A percentile compares a stretch with the other conserved stretches of the same genome.
Conservation (phyloP, 2,888 invertebrate genomes). For the Phengaris arion region DNA sequence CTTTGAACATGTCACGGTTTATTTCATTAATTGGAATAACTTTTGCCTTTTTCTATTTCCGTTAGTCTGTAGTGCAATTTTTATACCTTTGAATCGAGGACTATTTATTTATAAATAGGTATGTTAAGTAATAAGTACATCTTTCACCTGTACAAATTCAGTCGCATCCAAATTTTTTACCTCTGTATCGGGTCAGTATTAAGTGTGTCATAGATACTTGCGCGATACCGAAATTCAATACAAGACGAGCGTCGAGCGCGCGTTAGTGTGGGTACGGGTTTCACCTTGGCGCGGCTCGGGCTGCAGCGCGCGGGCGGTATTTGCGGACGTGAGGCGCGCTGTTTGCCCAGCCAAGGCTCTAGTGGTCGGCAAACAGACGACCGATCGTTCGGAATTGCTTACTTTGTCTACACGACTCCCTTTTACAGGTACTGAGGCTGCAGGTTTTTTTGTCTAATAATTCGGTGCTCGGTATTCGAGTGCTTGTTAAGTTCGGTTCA, state of each 20-base stretch:
- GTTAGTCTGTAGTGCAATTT: background rate
- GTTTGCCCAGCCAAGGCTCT: slow-evolving; percentile 76
- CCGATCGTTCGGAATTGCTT: slow-evolving; percentile 78
- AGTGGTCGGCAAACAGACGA: slow-evolving; percentile 77
- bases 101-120: background rate
- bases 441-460: slow-evolving; percentile 56
- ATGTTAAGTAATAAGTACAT: no score
- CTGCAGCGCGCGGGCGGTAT: slow-evolving; percentile 73
- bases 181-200: background rate
- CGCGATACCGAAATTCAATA: slow-evolving; percentile 43
- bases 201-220: background rate
- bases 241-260: slow-evolving; percentile 46
- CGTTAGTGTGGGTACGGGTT: slow-evolving; percentile 49
- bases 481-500: slow-evolving; percentile 49
- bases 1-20: slow-evolving; percentile 21
- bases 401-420: slow-evolving; percentile 77
- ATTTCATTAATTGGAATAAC: slow-evolving; percentile 8
- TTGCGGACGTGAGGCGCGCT: slow-evolving; percentile 76
- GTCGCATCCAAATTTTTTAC: background rate
- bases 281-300: slow-evolving; percentile 54
- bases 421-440: slow-evolving; percentile 63
- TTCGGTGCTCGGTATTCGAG: slow-evolving; percentile 58
- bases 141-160: background rate
- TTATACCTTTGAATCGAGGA: background rate
- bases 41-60: background rate